Evolutionary conservation across 2,113 vertebrate species (phyloP), one percentile per base, ranked within the genome.

Genomic region (Thermophis baileyi): DNA sequence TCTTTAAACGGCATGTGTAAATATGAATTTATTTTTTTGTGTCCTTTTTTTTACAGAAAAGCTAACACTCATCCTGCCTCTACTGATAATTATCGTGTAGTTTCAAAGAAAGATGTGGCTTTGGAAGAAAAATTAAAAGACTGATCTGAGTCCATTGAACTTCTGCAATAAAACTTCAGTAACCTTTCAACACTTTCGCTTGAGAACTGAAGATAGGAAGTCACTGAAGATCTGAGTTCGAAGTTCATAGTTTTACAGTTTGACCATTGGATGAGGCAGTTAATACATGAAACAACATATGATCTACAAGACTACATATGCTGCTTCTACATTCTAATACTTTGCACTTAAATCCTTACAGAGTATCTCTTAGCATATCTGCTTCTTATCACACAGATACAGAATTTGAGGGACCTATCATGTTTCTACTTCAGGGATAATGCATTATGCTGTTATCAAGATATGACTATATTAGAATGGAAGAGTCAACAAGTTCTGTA

Each of bases 41-140:
- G 25, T 16, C 27, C 22, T 91, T 12, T 51, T 91, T 51, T 91
- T 49, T 54, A 35, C 87, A 93, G 93, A n/a, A 63, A 91, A 93
- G 1, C 6, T 85, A 81, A 24, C 16, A 3, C 6, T 93, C 8
- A 0, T 63, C 8, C 90, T 91, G 3, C 7, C 18, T 0, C 22
- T 89, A 0, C 93, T 93, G 60, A 55, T 53, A 2, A 25, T 69
- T 47, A 88, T 1, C n/a, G 0, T 91, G 51, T 44, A 57, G n/a
- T 60, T 18, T 24, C 87, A 14, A 1, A 0, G 2, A n/a, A n/a
- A 49, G 25, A 89, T 25, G 2, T 44, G 0, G 3, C 3, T 24
- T 16, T 57, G n/a, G 9, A 91, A 91, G 47, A 8, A 63, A 87
- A 50, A 25, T 3, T 10, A 16, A 85, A 49, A 91, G 2, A 1